Evolutionary conservation across 2,888 invertebrate genomes (phyloP).

Genomic region (Clanis bilineata): DNA sequence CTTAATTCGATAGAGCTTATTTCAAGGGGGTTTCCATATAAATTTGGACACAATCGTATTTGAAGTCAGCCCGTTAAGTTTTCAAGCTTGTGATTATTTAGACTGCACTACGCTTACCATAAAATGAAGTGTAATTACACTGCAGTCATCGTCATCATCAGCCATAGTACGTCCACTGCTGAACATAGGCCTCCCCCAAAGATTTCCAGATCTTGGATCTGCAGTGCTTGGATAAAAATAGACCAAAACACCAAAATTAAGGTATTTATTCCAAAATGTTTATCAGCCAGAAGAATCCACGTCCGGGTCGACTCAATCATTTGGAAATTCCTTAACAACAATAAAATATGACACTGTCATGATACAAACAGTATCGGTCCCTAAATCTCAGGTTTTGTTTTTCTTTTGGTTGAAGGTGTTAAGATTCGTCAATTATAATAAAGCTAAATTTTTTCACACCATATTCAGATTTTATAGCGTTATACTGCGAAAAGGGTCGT

Average conservation of each 20-base stretch:
- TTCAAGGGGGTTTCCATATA: too few relatives aligned
- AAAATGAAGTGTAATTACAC: too few relatives aligned
- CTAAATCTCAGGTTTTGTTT: conserved; percentile 20
- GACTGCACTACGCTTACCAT: too few relatives aligned
- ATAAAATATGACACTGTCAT: conserved; percentile 29
- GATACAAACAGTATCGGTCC: conserved; percentile 24
- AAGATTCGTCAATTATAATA: conserved; percentile 21
- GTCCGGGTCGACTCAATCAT: conserved; percentile 37
- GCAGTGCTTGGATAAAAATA: too few relatives aligned
- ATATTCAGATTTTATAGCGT: not conserved
- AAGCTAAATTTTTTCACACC: not conserved
- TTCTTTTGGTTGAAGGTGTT: conserved; percentile 21
- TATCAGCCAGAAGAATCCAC: conserved; percentile 45
- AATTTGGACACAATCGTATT: too few relatives aligned
- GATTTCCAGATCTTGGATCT: too few relatives aligned
- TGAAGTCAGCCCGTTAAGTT: too few relatives aligned
- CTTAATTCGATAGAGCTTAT: too few relatives aligned
- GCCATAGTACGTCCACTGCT: too few relatives aligned
- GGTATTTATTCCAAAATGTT: conserved; percentile 32
- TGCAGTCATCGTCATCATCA: too few relatives aligned
- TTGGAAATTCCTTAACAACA: conserved; percentile 26
- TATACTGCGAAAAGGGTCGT: not conserved
- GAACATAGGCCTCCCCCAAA: too few relatives aligned
- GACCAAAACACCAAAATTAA: not conserved
- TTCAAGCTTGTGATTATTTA: too few relatives aligned